Evolutionary conservation across 2,797 vertebrate species (phyloP), one percentile per base, ranked within the genome.

Genomic region (Spinus pinus): DNA sequence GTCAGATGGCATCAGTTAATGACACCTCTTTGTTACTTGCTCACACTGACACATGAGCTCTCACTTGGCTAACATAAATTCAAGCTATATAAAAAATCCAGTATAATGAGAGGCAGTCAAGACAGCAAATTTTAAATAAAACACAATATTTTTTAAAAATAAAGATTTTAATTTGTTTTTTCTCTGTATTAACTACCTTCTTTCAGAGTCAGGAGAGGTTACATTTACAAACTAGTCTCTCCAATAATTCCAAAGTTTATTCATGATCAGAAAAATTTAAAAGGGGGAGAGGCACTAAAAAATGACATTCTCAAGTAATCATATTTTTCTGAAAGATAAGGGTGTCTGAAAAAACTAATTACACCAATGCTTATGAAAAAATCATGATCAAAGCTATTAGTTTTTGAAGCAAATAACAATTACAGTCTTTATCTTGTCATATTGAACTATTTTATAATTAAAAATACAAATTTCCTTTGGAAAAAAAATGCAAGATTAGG

Each of bases 121-220:
- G 50, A 42, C 5, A 53, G 23, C 9, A 73, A 71, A 39, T 31
- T 62, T n/a, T 30, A 4, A 22, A 2, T 51, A 42, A 67, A 71
- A 5, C 9, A 30, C 22, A 64, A 9, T 54, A 18, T 60, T 90
- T 12, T 1, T 10, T 18, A 41, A 64, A 47, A 16, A 28, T 0
- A 4, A 49, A 18, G 12, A 42, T 77, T 62, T 65, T 7, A 27
- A 2, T 8, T 22, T 37, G 56, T 22, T 50, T 69, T 65, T 49
- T 8, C 17, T 81, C 9, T 65, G 6, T 62, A 42, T 54, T 86
- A 0, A 0, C 23, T 75, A 22, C 20, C 23, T 50, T 33, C 13
- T 73, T 77, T 85, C 67, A 50, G 47, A 46, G 22, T 30, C 27
- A 30, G 27, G 30, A 82, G 37, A 75, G 27, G 17, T 79, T 72